Evolutionary conservation across 2,113 vertebrate species (phyloP).

Genomic region (Austrofundulus limnaeus): DNA sequence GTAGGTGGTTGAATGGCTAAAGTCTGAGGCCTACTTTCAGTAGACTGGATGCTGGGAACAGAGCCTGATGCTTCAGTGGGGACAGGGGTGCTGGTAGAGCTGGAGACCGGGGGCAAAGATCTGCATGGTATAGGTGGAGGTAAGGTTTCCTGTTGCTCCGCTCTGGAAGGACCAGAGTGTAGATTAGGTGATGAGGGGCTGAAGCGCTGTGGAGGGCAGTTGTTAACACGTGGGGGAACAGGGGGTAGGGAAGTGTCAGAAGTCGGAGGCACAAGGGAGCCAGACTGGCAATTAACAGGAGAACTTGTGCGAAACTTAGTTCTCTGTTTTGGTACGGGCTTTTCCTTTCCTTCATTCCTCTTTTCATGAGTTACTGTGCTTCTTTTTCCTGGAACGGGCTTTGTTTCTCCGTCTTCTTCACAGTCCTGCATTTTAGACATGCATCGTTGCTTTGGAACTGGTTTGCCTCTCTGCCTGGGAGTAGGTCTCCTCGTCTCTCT

Average conservation of each 20-base stretch:
- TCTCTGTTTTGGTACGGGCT: conserved; percentile 84
- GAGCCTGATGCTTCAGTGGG: conserved; percentile 1
- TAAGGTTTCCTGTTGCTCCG: not conserved
- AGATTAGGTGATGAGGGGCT: conserved; percentile 5
- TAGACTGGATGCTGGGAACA: not conserved
- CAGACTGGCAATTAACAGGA: not conserved
- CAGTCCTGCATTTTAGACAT: conserved; percentile 23
- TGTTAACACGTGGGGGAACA: conserved; percentile 84
- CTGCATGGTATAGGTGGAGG: not conserved
- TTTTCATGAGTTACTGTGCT: conserved; percentile 1
- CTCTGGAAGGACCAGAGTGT: conserved; percentile 15
- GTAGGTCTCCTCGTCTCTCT: conserved; percentile 17
- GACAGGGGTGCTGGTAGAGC: not conserved
- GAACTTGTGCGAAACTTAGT: conserved; percentile 72
- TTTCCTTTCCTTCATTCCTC: conserved; percentile 21
- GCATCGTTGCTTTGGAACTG: conserved; percentile 77
- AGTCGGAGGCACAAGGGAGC: not conserved
- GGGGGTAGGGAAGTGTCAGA: conserved; percentile 75
- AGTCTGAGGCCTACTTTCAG: conserved; percentile 33
- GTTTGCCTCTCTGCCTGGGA: conserved; percentile 58
- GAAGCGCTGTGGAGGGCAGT: conserved; percentile 79
- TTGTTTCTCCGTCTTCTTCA: conserved; percentile 9
- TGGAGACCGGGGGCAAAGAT: conserved; percentile 1
- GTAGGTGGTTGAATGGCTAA: conserved; percentile 22
- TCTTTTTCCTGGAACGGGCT: conserved; percentile 30